phyloP scores from a whole-genome alignment of 2,797 vertebrate genomes.

The Aeoliscus strigatus region DNA sequence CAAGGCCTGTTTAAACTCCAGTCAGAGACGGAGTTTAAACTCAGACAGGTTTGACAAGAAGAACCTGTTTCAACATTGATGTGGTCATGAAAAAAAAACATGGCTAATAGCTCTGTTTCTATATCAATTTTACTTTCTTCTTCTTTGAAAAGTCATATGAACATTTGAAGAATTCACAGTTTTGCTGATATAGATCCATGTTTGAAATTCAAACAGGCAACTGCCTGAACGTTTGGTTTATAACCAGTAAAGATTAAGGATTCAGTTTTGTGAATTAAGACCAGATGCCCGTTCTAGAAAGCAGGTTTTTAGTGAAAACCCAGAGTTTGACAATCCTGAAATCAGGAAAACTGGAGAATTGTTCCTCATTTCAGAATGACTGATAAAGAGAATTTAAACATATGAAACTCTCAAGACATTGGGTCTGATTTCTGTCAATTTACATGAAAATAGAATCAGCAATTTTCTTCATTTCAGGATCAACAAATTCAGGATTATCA shows the following conservation, averaged over 20 bases:
- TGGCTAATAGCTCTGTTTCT: slow-evolving; percentile 40
- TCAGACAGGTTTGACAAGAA: slow-evolving; percentile 30
- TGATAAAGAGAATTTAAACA: too few relatives aligned
- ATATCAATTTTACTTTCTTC: slow-evolving; percentile 3
- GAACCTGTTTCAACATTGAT: slow-evolving; percentile 50
- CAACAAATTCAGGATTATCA: too few relatives aligned
- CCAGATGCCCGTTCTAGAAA: too few relatives aligned
- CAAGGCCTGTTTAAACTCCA: slow-evolving; percentile 1
- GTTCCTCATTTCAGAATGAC: too few relatives aligned
- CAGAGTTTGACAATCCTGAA: too few relatives aligned
- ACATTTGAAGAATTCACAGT: slow-evolving; percentile 70
- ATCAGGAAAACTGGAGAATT: too few relatives aligned
- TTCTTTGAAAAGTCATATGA: slow-evolving; percentile 53
- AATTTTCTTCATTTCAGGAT: too few relatives aligned
- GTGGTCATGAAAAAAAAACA: slow-evolving; percentile 70
- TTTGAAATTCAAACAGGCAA: slow-evolving; percentile 74
- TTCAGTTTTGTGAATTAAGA: slow-evolving; percentile 59
- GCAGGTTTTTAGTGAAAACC: too few relatives aligned
- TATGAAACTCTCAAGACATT: too few relatives aligned
- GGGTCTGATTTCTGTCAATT: too few relatives aligned
- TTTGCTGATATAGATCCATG: slow-evolving; percentile 76
- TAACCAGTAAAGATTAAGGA: slow-evolving; percentile 64
- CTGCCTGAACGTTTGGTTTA: slow-evolving; percentile 71
- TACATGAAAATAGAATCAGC: too few relatives aligned
- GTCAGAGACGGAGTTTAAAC: slow-evolving; percentile 17